Conservation (phyloP, 2,797 vertebrate species). For the Simalia tracyae region DNA sequence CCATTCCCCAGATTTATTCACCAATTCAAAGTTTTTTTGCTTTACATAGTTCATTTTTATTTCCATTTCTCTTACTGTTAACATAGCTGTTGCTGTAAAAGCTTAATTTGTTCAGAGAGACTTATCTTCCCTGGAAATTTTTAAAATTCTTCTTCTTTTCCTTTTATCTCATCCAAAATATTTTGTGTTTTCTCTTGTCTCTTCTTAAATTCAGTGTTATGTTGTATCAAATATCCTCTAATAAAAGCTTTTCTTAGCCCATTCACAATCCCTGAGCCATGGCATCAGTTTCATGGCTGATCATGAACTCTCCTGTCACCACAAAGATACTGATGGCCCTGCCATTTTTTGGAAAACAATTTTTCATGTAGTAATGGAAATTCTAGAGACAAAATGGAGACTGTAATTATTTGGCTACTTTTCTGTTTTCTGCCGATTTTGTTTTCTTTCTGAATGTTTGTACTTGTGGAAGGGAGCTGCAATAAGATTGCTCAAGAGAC, state of each 20-base stretch:
- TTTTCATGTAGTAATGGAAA: neutral
- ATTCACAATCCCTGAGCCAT: neutral
- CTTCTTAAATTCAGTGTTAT: too few species aligned
- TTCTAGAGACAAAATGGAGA: conserved; percentile 5
- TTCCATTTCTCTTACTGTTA: too few species aligned
- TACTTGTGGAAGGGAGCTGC: neutral
- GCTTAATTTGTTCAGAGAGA: too few species aligned
- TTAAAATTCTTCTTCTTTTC: too few species aligned
- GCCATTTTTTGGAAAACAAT: neutral
- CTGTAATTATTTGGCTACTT: conserved; percentile 7
- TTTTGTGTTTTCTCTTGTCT: too few species aligned
- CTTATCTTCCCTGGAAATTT: too few species aligned
- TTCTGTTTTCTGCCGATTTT: conserved; percentile 1
- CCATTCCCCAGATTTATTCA: too few species aligned
- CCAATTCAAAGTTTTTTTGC: too few species aligned
- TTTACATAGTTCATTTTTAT: too few species aligned
- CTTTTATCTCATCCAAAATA: too few species aligned
- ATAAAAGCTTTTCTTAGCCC: neutral
- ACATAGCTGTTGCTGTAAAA: too few species aligned
- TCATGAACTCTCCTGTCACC: neutral
- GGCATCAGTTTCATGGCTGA: neutral
- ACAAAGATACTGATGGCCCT: neutral
- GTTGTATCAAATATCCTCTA: too few species aligned
- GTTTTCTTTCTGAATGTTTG: conserved; percentile 19
- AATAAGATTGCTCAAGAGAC: neutral